A percentile compares a stretch with the other conserved stretches of the same genome.
These are phyloP conservation scores for Petrocephalus sullivani DNA, from an alignment of 2,797 vertebrate species.

Conservation along the genomic window DNA sequence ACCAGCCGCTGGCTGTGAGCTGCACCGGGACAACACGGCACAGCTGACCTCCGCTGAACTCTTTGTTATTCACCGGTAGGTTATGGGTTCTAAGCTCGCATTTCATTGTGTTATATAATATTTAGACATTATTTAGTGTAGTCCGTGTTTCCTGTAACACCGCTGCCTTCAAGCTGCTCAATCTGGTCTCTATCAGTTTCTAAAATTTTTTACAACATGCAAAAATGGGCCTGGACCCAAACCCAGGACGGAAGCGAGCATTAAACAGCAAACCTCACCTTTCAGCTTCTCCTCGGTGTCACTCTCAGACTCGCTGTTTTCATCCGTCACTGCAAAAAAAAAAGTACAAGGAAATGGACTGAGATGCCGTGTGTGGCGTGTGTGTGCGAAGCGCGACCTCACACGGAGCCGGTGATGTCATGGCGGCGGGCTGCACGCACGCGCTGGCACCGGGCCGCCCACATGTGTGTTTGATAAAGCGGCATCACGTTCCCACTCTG, in stretches of 20 bases:
- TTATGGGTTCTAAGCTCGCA: neutral
- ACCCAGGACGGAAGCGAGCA: neutral
- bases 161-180: neutral
- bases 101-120: neutral
- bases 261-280: constrained; percentile 60
- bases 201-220: neutral
- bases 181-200: neutral
- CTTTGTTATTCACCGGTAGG: neutral
- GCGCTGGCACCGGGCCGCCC: neutral
- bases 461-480: constrained; percentile 10
- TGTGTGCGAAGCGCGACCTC: neutral
- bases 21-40: neutral
- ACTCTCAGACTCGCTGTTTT: constrained; percentile 96
- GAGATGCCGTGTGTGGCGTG: neutral
- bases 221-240: neutral
- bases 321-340: constrained; percentile 74
- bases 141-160: neutral
- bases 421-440: neutral
- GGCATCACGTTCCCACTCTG: neutral
- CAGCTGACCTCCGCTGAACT: neutral
- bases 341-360: neutral
- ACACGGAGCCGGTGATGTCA: constrained; percentile 6
- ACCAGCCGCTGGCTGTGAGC: constrained; percentile 71
- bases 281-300: constrained; percentile 93
- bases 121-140: neutral